A percentile compares a stretch with the other conserved stretches of the same genome.
Conservation (phyloP, 1,140 invertebrate genomes). For the Drosophila ananassae region DNA sequence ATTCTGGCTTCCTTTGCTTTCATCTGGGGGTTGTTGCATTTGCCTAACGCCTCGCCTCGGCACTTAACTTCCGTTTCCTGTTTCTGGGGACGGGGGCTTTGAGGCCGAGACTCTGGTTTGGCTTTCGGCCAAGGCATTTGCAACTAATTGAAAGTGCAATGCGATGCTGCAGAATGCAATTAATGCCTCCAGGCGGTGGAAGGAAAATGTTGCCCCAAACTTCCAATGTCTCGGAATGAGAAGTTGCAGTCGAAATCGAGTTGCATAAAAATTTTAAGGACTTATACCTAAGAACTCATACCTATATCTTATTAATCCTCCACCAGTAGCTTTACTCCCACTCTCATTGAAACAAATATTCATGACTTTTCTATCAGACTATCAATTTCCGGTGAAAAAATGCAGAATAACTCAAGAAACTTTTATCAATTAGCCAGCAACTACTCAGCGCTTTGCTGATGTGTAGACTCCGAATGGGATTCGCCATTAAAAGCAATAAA, state of each 20-base stretch:
- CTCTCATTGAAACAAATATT: background rate
- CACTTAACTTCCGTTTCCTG: slow-evolving; percentile 83
- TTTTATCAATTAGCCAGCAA: slow-evolving; percentile 47
- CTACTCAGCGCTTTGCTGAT: slow-evolving; percentile 23
- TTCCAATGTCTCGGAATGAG: background rate
- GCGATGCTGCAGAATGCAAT: slow-evolving; percentile 82
- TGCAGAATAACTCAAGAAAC: slow-evolving; percentile 21
- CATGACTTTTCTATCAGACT: background rate
- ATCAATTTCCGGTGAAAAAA: background rate
- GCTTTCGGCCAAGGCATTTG: slow-evolving; percentile 56
- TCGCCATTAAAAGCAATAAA: slow-evolving; percentile 77
- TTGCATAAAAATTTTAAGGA: slow-evolving; percentile 1
- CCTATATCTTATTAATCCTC: no score
- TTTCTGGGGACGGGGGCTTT: slow-evolving; percentile 34
- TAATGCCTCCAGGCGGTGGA: slow-evolving; percentile 67
- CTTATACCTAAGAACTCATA: background rate
- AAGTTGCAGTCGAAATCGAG: slow-evolving; percentile 19
- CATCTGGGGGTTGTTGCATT: slow-evolving; percentile 76
- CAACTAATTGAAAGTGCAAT: slow-evolving; percentile 84
- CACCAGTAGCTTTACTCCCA: no score
- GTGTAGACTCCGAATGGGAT: slow-evolving; percentile 4
- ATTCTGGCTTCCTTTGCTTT: slow-evolving; percentile 64
- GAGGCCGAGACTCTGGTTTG: slow-evolving; percentile 18
- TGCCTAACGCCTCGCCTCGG: slow-evolving; percentile 81
- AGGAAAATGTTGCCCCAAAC: background rate